Base-by-base conservation (phyloP, 2,797 vertebrate genomes). In the Diplodus puntazzo region DNA sequence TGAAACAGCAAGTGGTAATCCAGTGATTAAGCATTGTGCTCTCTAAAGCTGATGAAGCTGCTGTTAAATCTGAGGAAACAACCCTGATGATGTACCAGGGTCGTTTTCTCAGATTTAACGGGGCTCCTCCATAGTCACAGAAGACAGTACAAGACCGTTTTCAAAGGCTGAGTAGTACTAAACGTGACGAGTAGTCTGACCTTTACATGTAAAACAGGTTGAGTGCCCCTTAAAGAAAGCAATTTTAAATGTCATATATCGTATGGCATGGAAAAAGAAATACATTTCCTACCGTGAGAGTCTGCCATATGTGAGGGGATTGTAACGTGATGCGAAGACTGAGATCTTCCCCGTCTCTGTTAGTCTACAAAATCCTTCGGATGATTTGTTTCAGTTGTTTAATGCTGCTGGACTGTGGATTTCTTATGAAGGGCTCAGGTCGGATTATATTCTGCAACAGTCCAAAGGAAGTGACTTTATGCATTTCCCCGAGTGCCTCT, bases 21-120 rank as follows among this genome's bases (percentile, higher is more conserved):
- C 39, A 53, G 59, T 45, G 70, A 73, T 73, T 63, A 73, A 45
- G 60, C 69, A 62, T 53, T 54, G 60, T 73, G 5, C 68, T 34
- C 21, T 23, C 42, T 45, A 63, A 45, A 63, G 59, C 57, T 61
- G 45, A 52, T 71, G 69, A 39, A 34, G 34, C 34, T 34, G 34
- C 34, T 34, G 7, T 34, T 34, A 34, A 34, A 34, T 34, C 34
- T 34, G 34, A 34, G 34, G 34, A 34, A 34, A 34, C 34, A 1
- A 34, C 34, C 34, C 34, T 34, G 34, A 34, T 34, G 34, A 9
- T 34, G 34, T 34, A 59, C 39, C 45, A 39, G 25, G 25, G 53
- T 25, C 45, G 20, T 43, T 45, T 45, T 57, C 17, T 59, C 54
- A 30, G 54, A 58, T 27, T 69, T 23, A 68, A 68, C 42, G 34